Evolutionary conservation across 1,140 invertebrate species (phyloP), one percentile per base, ranked within the genome.

Genomic region (Drosophila melanica): DNA sequence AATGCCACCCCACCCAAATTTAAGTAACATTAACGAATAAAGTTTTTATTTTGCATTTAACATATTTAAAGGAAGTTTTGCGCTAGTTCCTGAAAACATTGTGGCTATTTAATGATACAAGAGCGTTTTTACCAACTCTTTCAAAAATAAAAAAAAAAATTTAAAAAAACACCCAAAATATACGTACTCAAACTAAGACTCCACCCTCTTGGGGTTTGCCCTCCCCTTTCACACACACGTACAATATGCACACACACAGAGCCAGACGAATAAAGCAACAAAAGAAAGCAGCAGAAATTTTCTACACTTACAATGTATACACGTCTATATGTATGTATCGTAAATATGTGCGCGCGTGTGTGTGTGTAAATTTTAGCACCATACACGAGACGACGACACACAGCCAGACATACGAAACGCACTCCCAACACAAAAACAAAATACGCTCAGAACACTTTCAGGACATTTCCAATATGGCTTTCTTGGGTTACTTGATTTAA

Each of bases 251-350:
- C 47, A 55, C 50, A 62, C 50, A 48, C 64, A 60, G 30, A 53
- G 30, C 20, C 47, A 33, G 51, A 70, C 66, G 70, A 68, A 74
- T 63, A 69, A 69, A 66, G 58, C 71, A 63, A 69, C 71, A 70
- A 77, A 64, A 69, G 65, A 74, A 77, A 64, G 64, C 70, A 77
- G 71, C 71, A 77, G 64, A 77, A 77, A 77, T 77, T 77, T 74
- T 77, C 59, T 65, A 77, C 75, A 77, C 75, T 77, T 77, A 77
- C 75, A 70, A 75, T 75, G 71, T 77, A 74, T 68, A 69, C 27
- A 6, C 41, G 47, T 53, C 10, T 50, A 48, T 69, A 39, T 60
- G 53, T 57, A 48, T 47, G 33, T 62, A 14, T 50, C 37, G 53
- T 39, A 41, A 16, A 55, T 41, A 41, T 35, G 30, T 58, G 20